These are phyloP conservation scores for Motacilla tschutschensis DNA, from an alignment of 2,113 vertebrate species.

Conservation along the genomic window DNA sequence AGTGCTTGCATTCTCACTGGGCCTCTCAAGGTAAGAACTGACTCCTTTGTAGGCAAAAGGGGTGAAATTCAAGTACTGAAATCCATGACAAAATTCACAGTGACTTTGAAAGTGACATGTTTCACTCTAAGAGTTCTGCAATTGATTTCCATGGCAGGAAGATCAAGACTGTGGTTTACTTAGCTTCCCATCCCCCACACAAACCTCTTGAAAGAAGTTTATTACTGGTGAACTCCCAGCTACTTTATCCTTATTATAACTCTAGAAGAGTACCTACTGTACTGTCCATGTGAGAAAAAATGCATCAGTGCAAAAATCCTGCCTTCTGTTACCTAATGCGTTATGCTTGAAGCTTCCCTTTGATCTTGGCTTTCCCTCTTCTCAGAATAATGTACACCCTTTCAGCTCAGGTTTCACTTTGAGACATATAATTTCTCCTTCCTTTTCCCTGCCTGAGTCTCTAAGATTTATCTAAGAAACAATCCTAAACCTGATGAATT, in stretches of 20 bases:
- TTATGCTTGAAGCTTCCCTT: neutral
- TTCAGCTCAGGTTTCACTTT: neutral
- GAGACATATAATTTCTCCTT: neutral
- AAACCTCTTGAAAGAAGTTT: neutral
- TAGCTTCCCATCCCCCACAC: neutral
- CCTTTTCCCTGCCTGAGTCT: neutral
- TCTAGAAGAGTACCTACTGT: neutral
- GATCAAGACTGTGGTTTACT: neutral
- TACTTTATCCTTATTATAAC: neutral
- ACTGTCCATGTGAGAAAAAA: neutral
- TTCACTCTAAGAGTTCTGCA: neutral
- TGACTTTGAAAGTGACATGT: neutral
- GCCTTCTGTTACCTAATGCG: neutral
- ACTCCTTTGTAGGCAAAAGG: neutral
- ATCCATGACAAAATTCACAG: neutral
- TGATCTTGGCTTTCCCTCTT: neutral
- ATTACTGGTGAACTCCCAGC: neutral
- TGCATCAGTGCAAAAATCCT: neutral
- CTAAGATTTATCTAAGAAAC: neutral
- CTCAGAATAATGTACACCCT: neutral
- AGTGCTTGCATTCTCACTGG: neutral
- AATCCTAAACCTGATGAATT: neutral
- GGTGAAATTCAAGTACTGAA: constrained; percentile 5
- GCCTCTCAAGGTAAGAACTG: neutral
- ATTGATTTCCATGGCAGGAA: constrained; percentile 4